phyloP scores from a whole-genome alignment of 1,140 invertebrate genomes.

The Drosophila micromelanica region DNA sequence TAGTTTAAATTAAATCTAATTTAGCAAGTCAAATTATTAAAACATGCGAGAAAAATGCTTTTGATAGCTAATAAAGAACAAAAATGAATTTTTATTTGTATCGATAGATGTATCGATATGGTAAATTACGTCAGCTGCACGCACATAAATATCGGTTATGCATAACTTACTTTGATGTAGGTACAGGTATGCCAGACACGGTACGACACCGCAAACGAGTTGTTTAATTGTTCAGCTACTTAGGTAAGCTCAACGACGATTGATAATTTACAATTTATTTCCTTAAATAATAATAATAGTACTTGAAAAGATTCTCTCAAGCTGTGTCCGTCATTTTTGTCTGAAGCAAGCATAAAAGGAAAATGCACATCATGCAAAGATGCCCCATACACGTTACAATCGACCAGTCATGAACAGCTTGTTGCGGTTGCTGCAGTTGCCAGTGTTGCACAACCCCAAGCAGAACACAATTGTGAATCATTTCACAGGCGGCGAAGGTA shows the following conservation, averaged over 20 bases:
- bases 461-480: conserved; percentile 43
- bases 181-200: not conserved
- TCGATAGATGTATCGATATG: conserved; percentile 15
- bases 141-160: not conserved
- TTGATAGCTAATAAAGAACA: conserved; percentile 41
- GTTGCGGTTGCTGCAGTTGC: not conserved
- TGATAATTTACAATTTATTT: too few species aligned
- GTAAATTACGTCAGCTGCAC: not conserved
- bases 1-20: conserved; percentile 52
- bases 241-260: too few species aligned
- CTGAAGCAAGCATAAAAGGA: too few species aligned
- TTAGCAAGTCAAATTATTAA: conserved; percentile 57
- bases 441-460: conserved; percentile 28
- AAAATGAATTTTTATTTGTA: conserved; percentile 20
- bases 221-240: too few species aligned
- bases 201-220: too few species aligned
- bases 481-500: conserved; percentile 58
- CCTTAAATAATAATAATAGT: too few species aligned
- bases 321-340: too few species aligned
- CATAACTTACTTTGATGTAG: too few species aligned
- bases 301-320: too few species aligned
- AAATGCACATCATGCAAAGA: too few species aligned
- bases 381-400: conserved; percentile 24
- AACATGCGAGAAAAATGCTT: conserved; percentile 63
- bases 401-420: conserved; percentile 2